Evolutionary conservation across 2,888 invertebrate species (phyloP).

Genomic region (Liopterus haemorrhoidalis): DNA sequence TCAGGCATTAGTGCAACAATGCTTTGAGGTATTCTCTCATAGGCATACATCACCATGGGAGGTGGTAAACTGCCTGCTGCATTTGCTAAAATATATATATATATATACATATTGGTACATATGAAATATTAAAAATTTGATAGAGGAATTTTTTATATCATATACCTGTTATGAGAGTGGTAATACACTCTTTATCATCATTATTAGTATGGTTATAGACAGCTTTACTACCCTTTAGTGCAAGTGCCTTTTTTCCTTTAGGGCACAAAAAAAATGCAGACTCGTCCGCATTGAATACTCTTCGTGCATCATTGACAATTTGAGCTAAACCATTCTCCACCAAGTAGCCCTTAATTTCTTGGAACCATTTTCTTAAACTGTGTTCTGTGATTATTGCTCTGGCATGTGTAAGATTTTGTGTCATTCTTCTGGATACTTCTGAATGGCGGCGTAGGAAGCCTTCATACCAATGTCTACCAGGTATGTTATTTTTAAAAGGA

Average conservation of each 20-base stretch:
- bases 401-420: background rate
- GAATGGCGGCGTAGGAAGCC: background rate
- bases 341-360: background rate
- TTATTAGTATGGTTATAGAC: constrained; percentile 32
- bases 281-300: constrained; percentile 28
- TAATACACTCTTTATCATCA: constrained; percentile 33
- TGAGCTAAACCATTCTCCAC: background rate
- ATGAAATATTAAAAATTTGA: too few relatives aligned
- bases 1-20: too few relatives aligned
- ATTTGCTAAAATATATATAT: too few relatives aligned
- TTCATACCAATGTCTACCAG: constrained; percentile 15
- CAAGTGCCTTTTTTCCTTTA: constrained; percentile 30
- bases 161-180: constrained; percentile 33
- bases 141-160: too few relatives aligned
- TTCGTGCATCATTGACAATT: background rate
- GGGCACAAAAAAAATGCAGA: constrained; percentile 35
- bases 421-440: background rate
- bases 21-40: too few relatives aligned
- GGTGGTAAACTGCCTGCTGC: constrained; percentile 34
- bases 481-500: constrained; percentile 31
- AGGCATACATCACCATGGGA: constrained; percentile 29
- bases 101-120: too few relatives aligned
- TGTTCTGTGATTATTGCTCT: background rate
- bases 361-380: background rate
- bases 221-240: constrained; percentile 31